Base-by-base conservation (phyloP, 2,797 vertebrate species). In the Mus minutoides region DNA sequence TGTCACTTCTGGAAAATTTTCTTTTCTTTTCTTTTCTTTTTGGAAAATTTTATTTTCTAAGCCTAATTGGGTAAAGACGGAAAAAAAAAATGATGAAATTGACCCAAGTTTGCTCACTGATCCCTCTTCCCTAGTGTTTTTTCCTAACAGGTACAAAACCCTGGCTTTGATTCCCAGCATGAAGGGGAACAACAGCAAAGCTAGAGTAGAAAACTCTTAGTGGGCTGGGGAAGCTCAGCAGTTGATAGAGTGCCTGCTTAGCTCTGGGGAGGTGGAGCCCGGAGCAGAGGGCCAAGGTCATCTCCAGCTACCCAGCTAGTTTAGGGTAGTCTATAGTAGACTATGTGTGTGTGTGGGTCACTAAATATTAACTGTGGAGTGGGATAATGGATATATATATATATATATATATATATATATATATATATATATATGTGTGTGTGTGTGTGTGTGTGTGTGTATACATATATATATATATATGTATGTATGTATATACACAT, bases 1-100 rank as follows among this genome's bases (percentile, higher is more conserved):
- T 64, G 34, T 58, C 22, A 92, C 1, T 79, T 96, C 77, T 90
- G 67, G 80, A 58, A 79, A 75, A 80, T 46, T 76, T 76, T 79
- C n/a, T 79, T 79, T 79, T 54, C 34, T 13, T n/a, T n/a, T n/a
- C n/a, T n/a, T n/a, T n/a, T n/a, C n/a, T n/a, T 79, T 96, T 71
- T 90, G 67, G 80, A 58, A 79, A 75, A 80, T 46, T 76, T 76
- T 79, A 56, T 79, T 79, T 79, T 54, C 34, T 13, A 80, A 82
- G 52, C 49, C 24, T 89, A 88, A 29, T 40, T 77, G 24, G 19
- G 7, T 96, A 78, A 95, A 88, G 49, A 92, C 43, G 95, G 43
- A 73, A 69, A 88, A 84, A 84, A 80, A 49, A 49, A 9, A 77
- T 17, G 16, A 46, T 43, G 49, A 92, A 91, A 46, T 85, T 93